Conservation (phyloP, 2,888 invertebrate species). For the Dugesia japonica region DNA sequence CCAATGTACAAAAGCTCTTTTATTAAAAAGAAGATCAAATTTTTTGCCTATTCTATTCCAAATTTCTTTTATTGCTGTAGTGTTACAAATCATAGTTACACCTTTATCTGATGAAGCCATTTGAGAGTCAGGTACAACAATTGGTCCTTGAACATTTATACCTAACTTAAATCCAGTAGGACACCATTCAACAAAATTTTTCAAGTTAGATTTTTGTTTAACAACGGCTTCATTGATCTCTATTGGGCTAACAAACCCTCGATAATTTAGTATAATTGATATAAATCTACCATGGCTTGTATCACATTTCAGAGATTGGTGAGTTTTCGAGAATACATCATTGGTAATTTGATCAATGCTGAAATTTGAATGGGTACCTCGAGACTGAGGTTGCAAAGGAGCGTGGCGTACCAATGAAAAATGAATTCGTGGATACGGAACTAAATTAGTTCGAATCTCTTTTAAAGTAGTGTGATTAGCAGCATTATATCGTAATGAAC, state of each 20-base stretch:
- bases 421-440: slow-evolving; percentile 71
- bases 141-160: slow-evolving; percentile 60
- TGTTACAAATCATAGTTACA: slow-evolving; percentile 67
- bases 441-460: slow-evolving; percentile 34
- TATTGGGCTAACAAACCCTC: slow-evolving; percentile 36
- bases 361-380: slow-evolving; percentile 60
- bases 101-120: slow-evolving; percentile 57
- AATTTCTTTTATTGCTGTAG: slow-evolving; percentile 54
- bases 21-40: slow-evolving; percentile 38
- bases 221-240: slow-evolving; percentile 37
- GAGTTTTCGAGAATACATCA: not conserved
- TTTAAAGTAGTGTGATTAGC: slow-evolving; percentile 27
- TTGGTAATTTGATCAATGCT: not conserved
- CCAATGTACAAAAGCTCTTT: slow-evolving; percentile 38
- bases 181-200: slow-evolving; percentile 33
- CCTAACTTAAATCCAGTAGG: slow-evolving; percentile 49
- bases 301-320: not conserved
- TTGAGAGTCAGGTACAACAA: slow-evolving; percentile 42
- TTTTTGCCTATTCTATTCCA: slow-evolving; percentile 37
- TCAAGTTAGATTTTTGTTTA: not conserved
- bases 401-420: slow-evolving; percentile 68
- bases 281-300: slow-evolving; percentile 26
- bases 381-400: slow-evolving; percentile 73
- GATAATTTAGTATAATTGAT: slow-evolving; percentile 29
- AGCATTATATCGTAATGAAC: slow-evolving; percentile 31